Evolutionary conservation across 1,140 invertebrate genomes (phyloP).

Genomic region (Panulirus ornatus): DNA sequence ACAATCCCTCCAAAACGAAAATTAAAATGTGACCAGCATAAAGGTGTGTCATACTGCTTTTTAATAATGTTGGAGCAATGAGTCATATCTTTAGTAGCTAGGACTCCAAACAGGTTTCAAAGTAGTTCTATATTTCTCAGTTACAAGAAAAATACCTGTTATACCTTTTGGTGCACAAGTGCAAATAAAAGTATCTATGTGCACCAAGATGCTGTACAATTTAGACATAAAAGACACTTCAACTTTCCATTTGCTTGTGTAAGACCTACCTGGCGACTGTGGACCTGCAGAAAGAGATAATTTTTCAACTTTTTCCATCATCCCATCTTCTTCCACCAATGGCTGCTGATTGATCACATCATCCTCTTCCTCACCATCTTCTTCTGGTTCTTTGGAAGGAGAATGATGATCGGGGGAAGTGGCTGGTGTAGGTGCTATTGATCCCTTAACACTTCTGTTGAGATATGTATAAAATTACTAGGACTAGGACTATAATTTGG

Average conservation of each 20-base stretch:
- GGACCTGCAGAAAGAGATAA: slow-evolving; percentile 31
- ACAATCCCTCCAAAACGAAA: too few species aligned
- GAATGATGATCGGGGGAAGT: slow-evolving; percentile 65
- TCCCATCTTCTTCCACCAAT: slow-evolving; percentile 54
- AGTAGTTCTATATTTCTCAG: too few species aligned
- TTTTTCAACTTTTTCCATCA: slow-evolving; percentile 48
- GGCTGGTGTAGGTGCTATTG: slow-evolving; percentile 73
- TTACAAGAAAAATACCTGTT: background rate
- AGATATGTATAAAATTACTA: too few species aligned
- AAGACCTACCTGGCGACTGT: slow-evolving; percentile 57
- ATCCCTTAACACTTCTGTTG: slow-evolving; percentile 56
- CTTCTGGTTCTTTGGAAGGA: slow-evolving; percentile 37
- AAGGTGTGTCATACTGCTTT: too few species aligned
- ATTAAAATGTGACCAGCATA: too few species aligned
- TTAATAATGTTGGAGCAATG: too few species aligned
- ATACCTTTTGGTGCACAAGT: background rate
- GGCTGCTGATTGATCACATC: slow-evolving; percentile 55
- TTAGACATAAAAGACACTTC: background rate
- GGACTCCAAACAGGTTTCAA: too few species aligned
- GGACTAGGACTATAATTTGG: too few species aligned
- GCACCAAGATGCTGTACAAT: background rate
- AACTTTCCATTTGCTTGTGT: background rate
- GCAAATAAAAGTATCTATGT: background rate
- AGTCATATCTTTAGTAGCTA: too few species aligned
- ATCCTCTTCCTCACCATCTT: slow-evolving; percentile 1